These are phyloP conservation scores for Willisornis vidua DNA, from an alignment of 2,113 vertebrate species.

Conservation along the genomic window DNA sequence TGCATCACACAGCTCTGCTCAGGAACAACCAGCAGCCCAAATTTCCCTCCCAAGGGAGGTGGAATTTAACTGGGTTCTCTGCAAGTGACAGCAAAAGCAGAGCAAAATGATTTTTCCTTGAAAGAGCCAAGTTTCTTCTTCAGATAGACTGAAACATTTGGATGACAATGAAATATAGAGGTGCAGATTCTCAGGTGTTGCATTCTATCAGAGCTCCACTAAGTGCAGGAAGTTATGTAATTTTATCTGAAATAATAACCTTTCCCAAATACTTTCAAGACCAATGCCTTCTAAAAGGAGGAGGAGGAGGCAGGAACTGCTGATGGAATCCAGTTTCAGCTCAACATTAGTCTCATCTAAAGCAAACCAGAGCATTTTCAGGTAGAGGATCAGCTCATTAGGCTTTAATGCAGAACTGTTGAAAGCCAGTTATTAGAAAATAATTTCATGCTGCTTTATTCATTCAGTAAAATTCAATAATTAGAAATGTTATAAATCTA, in stretches of 20 bases:
- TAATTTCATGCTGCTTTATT: constrained; percentile 71
- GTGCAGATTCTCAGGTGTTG: neutral
- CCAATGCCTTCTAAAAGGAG: neutral
- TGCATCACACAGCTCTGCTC: neutral
- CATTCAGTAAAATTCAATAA: constrained; percentile 60
- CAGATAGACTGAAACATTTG: neutral
- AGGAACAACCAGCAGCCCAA: neutral
- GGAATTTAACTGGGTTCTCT: neutral
- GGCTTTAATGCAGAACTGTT: constrained; percentile 57
- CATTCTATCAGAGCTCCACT: neutral
- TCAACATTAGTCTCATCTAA: neutral
- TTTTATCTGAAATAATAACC: neutral
- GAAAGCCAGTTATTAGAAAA: constrained; percentile 65
- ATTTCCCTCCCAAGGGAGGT: neutral
- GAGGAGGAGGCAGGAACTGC: neutral
- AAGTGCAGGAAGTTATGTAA: neutral
- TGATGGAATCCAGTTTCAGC: neutral
- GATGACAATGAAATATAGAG: neutral
- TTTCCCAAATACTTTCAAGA: neutral
- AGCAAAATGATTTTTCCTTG: neutral
- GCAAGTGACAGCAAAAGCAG: neutral
- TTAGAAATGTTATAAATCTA: constrained; percentile 69
- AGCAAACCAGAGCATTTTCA: constrained; percentile 46
- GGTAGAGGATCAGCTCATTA: constrained; percentile 66
- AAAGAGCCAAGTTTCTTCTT: neutral